A percentile compares a stretch with the other conserved stretches of the same genome.
Conservation (phyloP, 2,113 vertebrate genomes). For the Crocuta crocuta region DNA sequence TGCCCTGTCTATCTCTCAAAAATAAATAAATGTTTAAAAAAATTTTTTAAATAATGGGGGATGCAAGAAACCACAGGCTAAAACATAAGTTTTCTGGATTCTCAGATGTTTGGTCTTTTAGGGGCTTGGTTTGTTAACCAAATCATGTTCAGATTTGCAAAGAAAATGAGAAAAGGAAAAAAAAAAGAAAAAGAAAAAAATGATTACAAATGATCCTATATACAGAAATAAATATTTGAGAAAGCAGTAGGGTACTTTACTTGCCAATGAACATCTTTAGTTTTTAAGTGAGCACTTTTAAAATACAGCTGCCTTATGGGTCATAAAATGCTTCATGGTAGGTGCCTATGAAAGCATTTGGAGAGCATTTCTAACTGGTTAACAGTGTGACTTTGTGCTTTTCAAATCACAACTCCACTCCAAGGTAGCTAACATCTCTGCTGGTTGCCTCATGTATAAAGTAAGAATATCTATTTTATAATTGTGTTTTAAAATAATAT, state of each 20-base stretch:
- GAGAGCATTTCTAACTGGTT: background rate
- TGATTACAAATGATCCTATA: background rate
- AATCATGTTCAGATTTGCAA: background rate
- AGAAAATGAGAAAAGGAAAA: background rate
- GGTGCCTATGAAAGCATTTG: background rate
- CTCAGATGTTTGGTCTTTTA: background rate
- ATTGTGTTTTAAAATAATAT: background rate
- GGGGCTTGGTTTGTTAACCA: background rate
- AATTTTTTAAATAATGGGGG: no score
- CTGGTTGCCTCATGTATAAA: background rate
- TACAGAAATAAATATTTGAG: slow-evolving; percentile 21
- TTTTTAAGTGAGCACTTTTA: background rate
- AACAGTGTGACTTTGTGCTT: background rate
- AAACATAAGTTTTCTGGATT: background rate
- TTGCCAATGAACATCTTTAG: background rate
- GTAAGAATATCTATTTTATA: background rate
- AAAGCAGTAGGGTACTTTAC: background rate
- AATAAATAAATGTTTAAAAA: no score
- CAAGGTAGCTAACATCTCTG: background rate
- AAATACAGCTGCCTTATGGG: background rate
- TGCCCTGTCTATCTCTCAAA: no score
- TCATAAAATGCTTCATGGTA: background rate
- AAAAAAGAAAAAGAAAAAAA: background rate
- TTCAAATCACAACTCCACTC: background rate
- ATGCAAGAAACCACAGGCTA: background rate